phyloP scores from a whole-genome alignment of 2,113 vertebrate genomes.

The Phycodurus eques region DNA sequence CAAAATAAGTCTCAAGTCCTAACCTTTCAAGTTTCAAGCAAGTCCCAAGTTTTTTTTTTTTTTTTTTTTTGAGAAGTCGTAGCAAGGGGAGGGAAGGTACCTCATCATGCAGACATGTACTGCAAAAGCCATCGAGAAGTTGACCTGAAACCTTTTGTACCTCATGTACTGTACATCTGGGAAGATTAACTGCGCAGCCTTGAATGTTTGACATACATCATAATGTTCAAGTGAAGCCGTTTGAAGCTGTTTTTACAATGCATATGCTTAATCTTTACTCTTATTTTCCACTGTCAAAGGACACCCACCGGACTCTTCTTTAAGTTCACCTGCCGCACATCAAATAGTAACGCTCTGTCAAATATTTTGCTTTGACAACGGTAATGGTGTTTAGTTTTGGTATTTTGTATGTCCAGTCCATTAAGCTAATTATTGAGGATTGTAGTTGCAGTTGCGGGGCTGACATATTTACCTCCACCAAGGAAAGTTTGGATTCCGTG shows the following conservation, averaged over 20 bases:
- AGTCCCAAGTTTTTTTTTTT: too few species aligned
- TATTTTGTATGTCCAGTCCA: neutral
- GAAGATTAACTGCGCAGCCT: constrained; percentile 26
- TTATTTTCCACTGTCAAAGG: constrained; percentile 8
- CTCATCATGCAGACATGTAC: constrained; percentile 37
- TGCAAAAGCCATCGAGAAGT: constrained; percentile 45
- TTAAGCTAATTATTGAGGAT: neutral
- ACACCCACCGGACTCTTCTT: neutral
- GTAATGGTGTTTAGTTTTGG: neutral
- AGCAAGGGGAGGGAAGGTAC: constrained; percentile 29
- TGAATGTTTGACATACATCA: constrained; percentile 38
- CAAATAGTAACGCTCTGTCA: neutral
- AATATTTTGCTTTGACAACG: neutral
- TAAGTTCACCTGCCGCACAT: neutral
- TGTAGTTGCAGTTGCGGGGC: too few species aligned
- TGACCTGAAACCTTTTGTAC: constrained; percentile 34
- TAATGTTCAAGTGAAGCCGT: constrained; percentile 28
- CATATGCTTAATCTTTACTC: constrained; percentile 14
- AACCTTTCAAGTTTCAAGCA: too few species aligned
- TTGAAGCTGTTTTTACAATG: constrained; percentile 12
- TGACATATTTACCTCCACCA: too few species aligned
- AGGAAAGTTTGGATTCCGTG: too few species aligned
- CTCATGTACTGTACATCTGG: constrained; percentile 12
- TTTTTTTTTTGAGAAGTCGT: neutral
- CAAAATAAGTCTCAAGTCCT: constrained; percentile 41